Evolutionary conservation across 2,113 vertebrate genomes (phyloP).

Genomic region (Platysteira castanea): DNA sequence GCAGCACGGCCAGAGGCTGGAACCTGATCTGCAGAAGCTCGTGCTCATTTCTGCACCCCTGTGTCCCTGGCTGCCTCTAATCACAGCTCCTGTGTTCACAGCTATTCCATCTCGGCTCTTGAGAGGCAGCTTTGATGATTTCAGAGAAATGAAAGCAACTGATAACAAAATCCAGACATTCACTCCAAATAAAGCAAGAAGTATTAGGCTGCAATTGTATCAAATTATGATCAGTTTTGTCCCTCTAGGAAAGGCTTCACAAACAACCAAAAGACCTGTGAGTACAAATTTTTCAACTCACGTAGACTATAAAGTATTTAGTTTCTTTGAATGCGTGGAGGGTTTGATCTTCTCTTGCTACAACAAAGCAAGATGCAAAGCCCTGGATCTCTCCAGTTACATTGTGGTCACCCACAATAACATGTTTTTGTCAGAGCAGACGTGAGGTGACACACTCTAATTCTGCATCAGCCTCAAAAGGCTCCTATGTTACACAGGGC

Average conservation of each 20-base stretch:
- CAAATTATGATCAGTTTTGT: neutral
- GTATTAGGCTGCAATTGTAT: neutral
- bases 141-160: constrained; percentile 3
- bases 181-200: neutral
- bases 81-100: neutral
- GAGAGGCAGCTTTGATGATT: neutral
- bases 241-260: neutral
- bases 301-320: neutral
- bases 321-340: neutral
- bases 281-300: neutral
- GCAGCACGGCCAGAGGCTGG: neutral
- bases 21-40: neutral
- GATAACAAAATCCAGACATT: neutral
- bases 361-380: neutral
- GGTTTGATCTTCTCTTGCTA: neutral
- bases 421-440: neutral
- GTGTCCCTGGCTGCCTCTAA: neutral
- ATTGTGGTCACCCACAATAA: neutral
- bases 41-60: neutral
- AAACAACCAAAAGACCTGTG: neutral
- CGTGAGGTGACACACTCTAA: neutral
- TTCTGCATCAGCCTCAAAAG: neutral
- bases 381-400: neutral
- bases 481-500: neutral
- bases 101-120: neutral